A percentile compares a stretch with the other conserved stretches of the same genome.
phyloP scores from a whole-genome alignment of 2,797 vertebrate species.

The Momotus momota region DNA sequence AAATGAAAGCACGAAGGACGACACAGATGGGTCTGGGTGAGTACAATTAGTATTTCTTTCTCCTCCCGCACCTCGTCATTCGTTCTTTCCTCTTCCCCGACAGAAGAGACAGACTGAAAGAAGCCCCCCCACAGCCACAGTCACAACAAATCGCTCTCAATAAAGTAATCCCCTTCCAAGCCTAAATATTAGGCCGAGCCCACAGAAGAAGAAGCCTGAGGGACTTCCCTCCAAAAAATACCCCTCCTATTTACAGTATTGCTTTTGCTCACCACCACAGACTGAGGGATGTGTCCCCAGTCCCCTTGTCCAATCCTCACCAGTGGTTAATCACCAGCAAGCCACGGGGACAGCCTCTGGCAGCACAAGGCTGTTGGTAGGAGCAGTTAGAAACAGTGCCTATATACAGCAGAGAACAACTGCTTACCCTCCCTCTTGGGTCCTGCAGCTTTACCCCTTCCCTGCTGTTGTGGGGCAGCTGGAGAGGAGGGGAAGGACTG shows the following conservation, averaged over 20 bases:
- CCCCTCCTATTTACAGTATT: conserved; percentile 64
- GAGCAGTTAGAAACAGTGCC: neutral
- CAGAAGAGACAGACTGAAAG: neutral
- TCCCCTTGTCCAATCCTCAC: neutral
- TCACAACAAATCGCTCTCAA: conserved; percentile 12
- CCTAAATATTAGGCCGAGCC: conserved; percentile 72
- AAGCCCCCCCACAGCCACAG: neutral
- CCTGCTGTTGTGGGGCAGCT: neutral
- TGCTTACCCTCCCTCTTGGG: neutral
- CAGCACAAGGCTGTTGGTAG: neutral
- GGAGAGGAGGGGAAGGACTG: neutral
- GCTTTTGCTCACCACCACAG: conserved; percentile 6
- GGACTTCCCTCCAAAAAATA: conserved; percentile 4
- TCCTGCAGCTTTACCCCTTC: neutral
- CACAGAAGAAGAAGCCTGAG: neutral
- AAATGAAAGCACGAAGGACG: neutral
- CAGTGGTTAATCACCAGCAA: neutral
- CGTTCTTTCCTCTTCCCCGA: neutral
- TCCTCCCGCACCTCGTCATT: neutral
- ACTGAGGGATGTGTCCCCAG: neutral
- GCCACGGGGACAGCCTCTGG: neutral
- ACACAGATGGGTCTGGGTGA: conserved; percentile 4
- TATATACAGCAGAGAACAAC: neutral
- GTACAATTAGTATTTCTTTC: conserved; percentile 21
- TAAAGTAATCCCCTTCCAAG: conserved; percentile 3